Evolutionary conservation across 2,797 vertebrate genomes (phyloP).

Genomic region (Buphagus erythrorhynchus): DNA sequence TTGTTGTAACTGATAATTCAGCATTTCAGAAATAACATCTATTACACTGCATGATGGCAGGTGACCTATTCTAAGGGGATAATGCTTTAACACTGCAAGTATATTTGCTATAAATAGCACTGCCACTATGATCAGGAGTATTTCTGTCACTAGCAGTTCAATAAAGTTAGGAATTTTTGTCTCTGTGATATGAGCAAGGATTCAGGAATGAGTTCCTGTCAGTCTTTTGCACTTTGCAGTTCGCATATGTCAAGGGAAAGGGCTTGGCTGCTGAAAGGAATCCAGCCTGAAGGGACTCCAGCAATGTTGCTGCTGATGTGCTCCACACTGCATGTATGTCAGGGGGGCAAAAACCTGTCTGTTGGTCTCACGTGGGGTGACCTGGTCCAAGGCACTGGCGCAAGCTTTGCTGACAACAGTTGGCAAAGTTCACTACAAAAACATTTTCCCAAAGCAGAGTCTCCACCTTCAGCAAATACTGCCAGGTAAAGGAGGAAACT

Average conservation of each 20-base stretch:
- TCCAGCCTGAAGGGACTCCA: not conserved
- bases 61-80: not conserved
- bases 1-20: not conserved
- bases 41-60: not conserved
- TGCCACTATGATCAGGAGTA: not conserved
- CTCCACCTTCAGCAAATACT: not conserved
- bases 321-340: rapidly evolving
- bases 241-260: not conserved
- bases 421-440: not conserved
- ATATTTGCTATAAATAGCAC: not conserved
- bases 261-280: not conserved
- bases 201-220: not conserved
- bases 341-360: rapidly evolving
- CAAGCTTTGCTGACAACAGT: rapidly evolving
- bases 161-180: not conserved
- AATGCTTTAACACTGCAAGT: not conserved
- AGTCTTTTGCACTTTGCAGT: not conserved
- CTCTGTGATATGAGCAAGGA: not conserved
- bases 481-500: not conserved
- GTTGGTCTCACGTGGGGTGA: not conserved
- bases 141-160: not conserved
- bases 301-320: rapidly evolving
- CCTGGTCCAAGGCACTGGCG: not conserved
- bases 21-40: not conserved
- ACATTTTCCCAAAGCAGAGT: not conserved